Conservation (phyloP, 2,797 vertebrate genomes). For the Cossypha dichroa region DNA sequence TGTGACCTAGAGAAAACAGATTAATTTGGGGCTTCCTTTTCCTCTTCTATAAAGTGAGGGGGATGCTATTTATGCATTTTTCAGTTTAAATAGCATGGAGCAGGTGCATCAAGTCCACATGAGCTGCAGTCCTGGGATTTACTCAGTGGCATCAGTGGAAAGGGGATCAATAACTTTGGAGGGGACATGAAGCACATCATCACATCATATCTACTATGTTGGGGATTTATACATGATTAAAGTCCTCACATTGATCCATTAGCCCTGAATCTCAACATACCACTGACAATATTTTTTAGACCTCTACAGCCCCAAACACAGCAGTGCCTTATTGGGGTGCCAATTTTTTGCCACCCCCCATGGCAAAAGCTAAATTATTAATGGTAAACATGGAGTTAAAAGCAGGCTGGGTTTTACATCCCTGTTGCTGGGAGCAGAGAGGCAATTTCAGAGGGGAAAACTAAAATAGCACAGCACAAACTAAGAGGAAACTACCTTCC, state of each 20-base stretch:
- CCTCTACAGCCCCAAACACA: neutral
- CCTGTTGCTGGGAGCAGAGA: neutral
- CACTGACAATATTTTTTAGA: neutral
- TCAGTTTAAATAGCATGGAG: neutral
- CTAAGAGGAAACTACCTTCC: neutral
- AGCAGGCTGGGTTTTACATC: neutral
- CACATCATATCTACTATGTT: neutral
- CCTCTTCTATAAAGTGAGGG: slow-evolving; percentile 13
- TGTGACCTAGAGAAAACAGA: neutral
- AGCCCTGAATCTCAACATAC: neutral
- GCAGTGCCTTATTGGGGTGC: neutral
- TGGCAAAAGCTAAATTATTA: neutral
- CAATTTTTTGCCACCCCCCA: neutral
- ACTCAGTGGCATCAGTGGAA: neutral
- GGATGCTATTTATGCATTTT: slow-evolving; percentile 30
- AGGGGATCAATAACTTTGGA: neutral
- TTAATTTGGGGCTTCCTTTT: slow-evolving; percentile 3
- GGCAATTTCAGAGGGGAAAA: neutral
- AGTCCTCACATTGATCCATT: neutral
- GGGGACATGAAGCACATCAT: neutral
- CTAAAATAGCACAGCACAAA: neutral
- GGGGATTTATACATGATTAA: neutral
- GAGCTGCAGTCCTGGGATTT: neutral
- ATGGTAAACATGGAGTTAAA: neutral
- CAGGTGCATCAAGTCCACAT: neutral